Conservation (phyloP, 2,888 invertebrate genomes). For the Platerodrilus igneus region DNA sequence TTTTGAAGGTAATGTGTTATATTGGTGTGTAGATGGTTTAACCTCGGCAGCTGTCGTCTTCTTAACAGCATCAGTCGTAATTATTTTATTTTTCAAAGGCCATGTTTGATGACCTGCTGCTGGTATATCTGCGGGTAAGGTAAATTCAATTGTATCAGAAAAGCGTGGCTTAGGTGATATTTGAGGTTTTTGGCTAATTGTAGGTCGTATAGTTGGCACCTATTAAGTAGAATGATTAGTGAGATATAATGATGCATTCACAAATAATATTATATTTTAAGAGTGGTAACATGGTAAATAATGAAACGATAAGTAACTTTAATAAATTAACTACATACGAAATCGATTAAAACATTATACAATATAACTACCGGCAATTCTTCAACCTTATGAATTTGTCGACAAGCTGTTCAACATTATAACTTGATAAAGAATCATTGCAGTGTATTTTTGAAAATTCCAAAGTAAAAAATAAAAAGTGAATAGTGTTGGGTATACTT, state of each 20-base stretch:
- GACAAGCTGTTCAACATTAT: too few relatives aligned
- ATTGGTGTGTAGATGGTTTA: slow-evolving; percentile 16
- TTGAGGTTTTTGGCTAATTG: slow-evolving; percentile 50
- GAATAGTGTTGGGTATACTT: too few relatives aligned
- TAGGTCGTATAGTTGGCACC: slow-evolving; percentile 46
- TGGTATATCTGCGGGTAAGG: slow-evolving; percentile 58
- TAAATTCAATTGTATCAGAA: slow-evolving; percentile 61
- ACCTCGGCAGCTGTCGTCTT: slow-evolving; percentile 21
- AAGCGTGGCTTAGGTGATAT: slow-evolving; percentile 49
- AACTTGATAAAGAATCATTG: too few relatives aligned
- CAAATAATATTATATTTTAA: slow-evolving; percentile 16
- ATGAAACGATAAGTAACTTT: too few relatives aligned
- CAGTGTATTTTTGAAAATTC: too few relatives aligned
- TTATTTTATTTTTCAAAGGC: slow-evolving; percentile 58
- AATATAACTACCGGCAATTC: too few relatives aligned
- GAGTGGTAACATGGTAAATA: too few relatives aligned
- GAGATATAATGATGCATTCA: slow-evolving; percentile 1
- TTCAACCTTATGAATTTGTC: too few relatives aligned
- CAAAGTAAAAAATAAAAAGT: too few relatives aligned
- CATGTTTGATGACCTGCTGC: slow-evolving; percentile 51
- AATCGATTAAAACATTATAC: too few relatives aligned
- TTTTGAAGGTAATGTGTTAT: slow-evolving; percentile 27
- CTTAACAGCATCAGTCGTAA: slow-evolving; percentile 37
- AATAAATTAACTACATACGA: too few relatives aligned
- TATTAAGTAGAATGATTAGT: slow-evolving; percentile 17